Conservation (phyloP, 2,888 invertebrate genomes). For the Microdon myrmicae region DNA sequence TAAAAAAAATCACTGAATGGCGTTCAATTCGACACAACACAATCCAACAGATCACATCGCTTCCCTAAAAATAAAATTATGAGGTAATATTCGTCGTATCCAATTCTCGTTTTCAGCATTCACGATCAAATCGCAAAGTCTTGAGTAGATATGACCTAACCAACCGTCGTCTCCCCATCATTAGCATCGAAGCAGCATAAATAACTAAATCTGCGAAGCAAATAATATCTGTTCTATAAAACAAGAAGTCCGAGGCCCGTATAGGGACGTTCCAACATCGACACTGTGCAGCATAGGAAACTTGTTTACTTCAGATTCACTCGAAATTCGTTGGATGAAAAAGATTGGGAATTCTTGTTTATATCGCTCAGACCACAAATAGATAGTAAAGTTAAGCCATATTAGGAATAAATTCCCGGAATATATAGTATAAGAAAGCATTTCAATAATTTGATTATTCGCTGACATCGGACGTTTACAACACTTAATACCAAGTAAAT, state of each 20-base stretch:
- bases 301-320: conserved; percentile 30
- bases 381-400: conserved; percentile 37
- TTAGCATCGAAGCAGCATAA: conserved; percentile 12
- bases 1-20: not conserved
- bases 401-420: conserved; percentile 51
- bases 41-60: no score
- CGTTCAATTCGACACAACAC: no score
- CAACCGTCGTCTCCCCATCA: conserved; percentile 17
- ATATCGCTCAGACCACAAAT: conserved; percentile 6
- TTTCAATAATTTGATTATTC: not conserved
- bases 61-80: conserved; percentile 47
- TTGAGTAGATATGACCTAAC: conserved; percentile 36
- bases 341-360: conserved; percentile 35
- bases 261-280: conserved; percentile 20
- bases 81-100: conserved; percentile 35
- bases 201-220: conserved; percentile 1
- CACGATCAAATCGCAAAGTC: conserved; percentile 30
- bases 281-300: conserved; percentile 5
- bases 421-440: conserved; percentile 34
- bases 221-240: conserved; percentile 20
- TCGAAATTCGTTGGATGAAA: conserved; percentile 8
- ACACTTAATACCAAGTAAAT: not conserved
- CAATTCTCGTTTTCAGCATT: conserved; percentile 25
- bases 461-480: not conserved
- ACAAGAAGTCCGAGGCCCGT: not conserved